Evolutionary conservation across 2,113 vertebrate genomes (phyloP).

Genomic region (Gnathonemus echidnorhynchus): DNA sequence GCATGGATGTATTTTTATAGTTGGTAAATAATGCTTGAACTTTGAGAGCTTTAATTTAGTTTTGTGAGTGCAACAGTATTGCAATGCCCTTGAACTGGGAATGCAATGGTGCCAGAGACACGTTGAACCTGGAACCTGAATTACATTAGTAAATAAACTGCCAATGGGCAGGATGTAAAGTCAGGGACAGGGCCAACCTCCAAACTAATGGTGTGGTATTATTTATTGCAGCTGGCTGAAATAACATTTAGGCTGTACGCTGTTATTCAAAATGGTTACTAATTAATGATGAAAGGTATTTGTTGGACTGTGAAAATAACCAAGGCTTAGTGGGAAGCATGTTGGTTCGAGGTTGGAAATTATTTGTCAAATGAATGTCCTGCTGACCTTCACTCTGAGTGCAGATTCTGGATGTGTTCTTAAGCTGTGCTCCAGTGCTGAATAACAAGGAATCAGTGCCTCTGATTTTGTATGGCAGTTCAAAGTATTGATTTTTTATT

Average conservation of each 20-base stretch:
- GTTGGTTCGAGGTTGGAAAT: conserved; percentile 44
- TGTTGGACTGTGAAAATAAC: background rate
- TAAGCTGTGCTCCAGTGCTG: conserved; percentile 41
- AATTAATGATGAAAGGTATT: background rate
- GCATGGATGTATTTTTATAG: background rate
- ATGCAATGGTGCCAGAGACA: background rate
- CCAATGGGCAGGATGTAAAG: background rate
- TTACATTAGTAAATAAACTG: background rate
- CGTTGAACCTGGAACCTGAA: background rate
- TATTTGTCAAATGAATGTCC: conserved; percentile 3
- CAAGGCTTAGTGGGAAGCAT: conserved; percentile 42
- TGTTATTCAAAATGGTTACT: background rate
- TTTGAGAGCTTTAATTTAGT: background rate
- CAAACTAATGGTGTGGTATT: background rate
- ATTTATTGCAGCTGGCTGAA: background rate
- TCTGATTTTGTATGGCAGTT: conserved; percentile 55
- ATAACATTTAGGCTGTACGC: background rate
- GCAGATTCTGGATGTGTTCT: conserved; percentile 46
- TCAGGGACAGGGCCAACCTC: background rate
- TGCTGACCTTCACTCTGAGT: conserved; percentile 47
- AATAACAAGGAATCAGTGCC: conserved; percentile 56
- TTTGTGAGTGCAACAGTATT: background rate
- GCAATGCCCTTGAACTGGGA: background rate
- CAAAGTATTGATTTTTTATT: conserved; percentile 47
- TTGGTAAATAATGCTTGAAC: background rate